These are phyloP conservation scores for Amaurobius ferox DNA, from an alignment of 2,888 invertebrate species.

Conservation along the genomic window DNA sequence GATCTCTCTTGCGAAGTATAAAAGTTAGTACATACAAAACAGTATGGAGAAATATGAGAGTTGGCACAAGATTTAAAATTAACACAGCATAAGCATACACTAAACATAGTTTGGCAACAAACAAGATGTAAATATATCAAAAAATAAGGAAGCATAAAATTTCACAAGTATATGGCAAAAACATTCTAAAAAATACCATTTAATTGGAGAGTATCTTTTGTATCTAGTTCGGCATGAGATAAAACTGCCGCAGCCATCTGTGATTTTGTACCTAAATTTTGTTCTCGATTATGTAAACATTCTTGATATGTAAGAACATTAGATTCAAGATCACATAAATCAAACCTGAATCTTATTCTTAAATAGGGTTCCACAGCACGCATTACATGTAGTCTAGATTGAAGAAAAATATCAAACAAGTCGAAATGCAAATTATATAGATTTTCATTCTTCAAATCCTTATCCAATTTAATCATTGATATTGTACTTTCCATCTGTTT, in stretches of 20 bases:
- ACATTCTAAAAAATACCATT: constrained; percentile 57
- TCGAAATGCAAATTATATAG: constrained; percentile 74
- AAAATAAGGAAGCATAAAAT: constrained; percentile 53
- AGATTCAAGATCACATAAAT: constrained; percentile 46
- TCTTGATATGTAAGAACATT: constrained; percentile 52
- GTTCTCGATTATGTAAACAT: constrained; percentile 50
- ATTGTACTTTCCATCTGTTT: constrained; percentile 81
- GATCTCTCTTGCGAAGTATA: background rate
- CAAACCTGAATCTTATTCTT: constrained; percentile 76
- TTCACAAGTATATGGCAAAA: constrained; percentile 23
- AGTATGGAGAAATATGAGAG: too few species aligned
- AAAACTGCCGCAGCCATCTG: constrained; percentile 65
- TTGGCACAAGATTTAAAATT: constrained; percentile 4
- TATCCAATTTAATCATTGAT: constrained; percentile 83
- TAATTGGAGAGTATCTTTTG: constrained; percentile 39
- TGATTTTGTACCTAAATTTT: constrained; percentile 65
- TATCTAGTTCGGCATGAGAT: constrained; percentile 52
- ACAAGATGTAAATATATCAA: constrained; percentile 61
- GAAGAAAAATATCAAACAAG: constrained; percentile 85
- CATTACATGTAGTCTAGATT: constrained; percentile 84
- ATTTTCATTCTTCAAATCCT: constrained; percentile 80
- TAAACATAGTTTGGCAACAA: constrained; percentile 47
- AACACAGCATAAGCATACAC: background rate
- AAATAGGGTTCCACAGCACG: constrained; percentile 89
- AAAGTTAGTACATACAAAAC: too few species aligned